A percentile compares a stretch with the other conserved stretches of the same genome.
phyloP scores from a whole-genome alignment of 2,113 vertebrate genomes.

The Calypte anna region DNA sequence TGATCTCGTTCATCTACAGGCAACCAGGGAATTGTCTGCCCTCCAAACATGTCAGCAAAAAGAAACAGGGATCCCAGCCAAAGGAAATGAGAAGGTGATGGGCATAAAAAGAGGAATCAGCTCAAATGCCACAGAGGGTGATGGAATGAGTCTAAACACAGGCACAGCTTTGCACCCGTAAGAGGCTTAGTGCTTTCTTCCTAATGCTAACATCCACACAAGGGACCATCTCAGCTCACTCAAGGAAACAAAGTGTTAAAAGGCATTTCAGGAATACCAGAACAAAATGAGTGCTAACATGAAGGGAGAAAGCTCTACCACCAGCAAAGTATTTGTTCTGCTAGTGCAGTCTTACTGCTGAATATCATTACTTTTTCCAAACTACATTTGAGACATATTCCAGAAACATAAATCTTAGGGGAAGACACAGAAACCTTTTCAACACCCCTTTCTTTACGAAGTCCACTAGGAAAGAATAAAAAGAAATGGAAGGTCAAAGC shows the following conservation, averaged over 20 bases:
- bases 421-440: not conserved
- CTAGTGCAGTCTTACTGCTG: not conserved
- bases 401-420: not conserved
- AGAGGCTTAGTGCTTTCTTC: not conserved
- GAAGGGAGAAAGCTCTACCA: not conserved
- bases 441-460: not conserved
- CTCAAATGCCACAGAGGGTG: slow-evolving; percentile 36
- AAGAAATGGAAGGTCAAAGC: not conserved
- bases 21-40: slow-evolving; percentile 27
- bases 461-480: not conserved
- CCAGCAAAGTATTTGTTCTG: not conserved
- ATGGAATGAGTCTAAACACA: slow-evolving; percentile 25
- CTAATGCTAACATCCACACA: not conserved
- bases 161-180: not conserved
- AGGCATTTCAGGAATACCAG: slow-evolving; percentile 14
- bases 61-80: slow-evolving; percentile 30
- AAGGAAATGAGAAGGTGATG: slow-evolving; percentile 57
- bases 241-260: not conserved
- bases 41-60: slow-evolving; percentile 25
- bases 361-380: not conserved
- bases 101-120: slow-evolving; percentile 13
- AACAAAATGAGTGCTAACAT: not conserved
- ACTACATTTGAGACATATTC: not conserved
- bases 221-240: not conserved
- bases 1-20: slow-evolving; percentile 45